A percentile compares a stretch with the other conserved stretches of the same genome.
These are phyloP conservation scores for Acanthaster planci DNA, from an alignment of 35 echinoderm and acorn worm genomes.

Conservation along the genomic window DNA sequence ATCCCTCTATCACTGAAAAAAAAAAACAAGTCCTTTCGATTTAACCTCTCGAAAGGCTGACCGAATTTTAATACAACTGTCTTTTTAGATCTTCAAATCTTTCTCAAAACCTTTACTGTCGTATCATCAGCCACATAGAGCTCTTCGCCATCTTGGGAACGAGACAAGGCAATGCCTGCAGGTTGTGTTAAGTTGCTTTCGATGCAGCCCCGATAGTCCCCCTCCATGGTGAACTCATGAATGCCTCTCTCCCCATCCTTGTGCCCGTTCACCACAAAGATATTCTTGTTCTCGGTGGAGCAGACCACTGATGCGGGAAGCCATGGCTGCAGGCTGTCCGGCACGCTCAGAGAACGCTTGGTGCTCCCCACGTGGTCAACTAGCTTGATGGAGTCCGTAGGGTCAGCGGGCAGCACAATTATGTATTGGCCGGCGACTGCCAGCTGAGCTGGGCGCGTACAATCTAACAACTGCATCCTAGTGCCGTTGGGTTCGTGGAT, in stretches of 20 bases:
- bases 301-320: background rate
- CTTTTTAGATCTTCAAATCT: no score
- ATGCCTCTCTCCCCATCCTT: background rate
- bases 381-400: conserved; percentile 27
- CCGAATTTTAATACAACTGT: no score
- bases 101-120: background rate
- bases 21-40: no score
- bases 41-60: no score
- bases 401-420: conserved; percentile 27
- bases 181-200: conserved; percentile 12
- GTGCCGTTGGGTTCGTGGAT: background rate
- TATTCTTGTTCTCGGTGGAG: conserved; percentile 14
- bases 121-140: background rate
- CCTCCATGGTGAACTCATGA: conserved; percentile 7
- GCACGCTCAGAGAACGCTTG: background rate
- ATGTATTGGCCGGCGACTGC: background rate
- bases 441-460: conserved; percentile 20
- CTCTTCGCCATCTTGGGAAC: conserved; percentile 18
- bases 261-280: conserved; percentile 23
- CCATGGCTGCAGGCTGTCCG: background rate
- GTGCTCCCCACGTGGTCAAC: conserved; percentile 21
- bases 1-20: no score
- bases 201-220: conserved; percentile 24
- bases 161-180: conserved; percentile 11
- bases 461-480: conserved; percentile 12